Base-by-base conservation (phyloP, 2,113 vertebrate species). In the Zosterops hypoxanthus region DNA sequence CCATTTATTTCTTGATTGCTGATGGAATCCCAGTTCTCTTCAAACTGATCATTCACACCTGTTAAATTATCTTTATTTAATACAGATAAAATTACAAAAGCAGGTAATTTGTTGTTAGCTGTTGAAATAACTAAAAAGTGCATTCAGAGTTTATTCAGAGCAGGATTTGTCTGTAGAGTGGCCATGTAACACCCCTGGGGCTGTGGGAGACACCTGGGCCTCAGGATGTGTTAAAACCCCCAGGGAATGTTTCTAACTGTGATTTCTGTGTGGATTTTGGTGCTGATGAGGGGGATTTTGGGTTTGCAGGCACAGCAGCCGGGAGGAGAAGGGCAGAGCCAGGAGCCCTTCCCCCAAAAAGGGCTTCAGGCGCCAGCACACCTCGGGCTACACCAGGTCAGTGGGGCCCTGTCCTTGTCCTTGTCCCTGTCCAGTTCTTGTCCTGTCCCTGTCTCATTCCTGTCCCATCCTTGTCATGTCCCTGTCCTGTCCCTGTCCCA, bases 331-430 rank as follows among this genome's bases (percentile, higher is more conserved):
- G 28, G 66, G 71, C 5, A 97, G 94, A 94, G 94, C 75, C 5
- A 92, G 95, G 63, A 99, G 98, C 81, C 98, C 98, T 12, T 97
- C 98, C 9, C 98, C 97, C 6, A 97, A 97, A 52, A 98, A 86
- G 41, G 97, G 88, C 28, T 93, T 98, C 70, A 95, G 98, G 8
- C 97, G 98, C 66, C 98, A 97, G 64, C 98, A 98, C 8, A 57
- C 68, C 22, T 69, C 97, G 0, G 97, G 98, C 1, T 98, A 98
- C 63, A 98, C 20, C 20, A 99, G 98, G 99, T 99, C 94, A 95
- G 98, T 34, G 26, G 46, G 20, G 6, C 9, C 44, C 12, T 21
- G 16, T 33, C 8, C 47, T 9, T 15, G 14, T 17, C 26, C 26
- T 14, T 52, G 26, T 14, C 23, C 39, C 52, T 55, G 16, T 49